phyloP scores from a whole-genome alignment of 2,888 invertebrate species.

The Hypsopygia costalis region DNA sequence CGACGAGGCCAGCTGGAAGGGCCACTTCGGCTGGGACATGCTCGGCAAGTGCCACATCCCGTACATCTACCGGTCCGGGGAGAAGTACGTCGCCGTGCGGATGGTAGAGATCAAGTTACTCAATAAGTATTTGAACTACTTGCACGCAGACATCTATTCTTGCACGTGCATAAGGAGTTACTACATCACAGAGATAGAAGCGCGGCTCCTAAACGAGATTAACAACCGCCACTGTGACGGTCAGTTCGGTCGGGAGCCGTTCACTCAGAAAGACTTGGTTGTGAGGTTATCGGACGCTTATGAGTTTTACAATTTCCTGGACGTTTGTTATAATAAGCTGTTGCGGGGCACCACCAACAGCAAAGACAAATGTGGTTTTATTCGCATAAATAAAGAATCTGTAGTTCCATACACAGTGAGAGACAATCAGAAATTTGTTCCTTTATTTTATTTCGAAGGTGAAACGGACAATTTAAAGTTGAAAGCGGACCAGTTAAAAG shows the following conservation, averaged over 20 bases:
- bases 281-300: slow-evolving; percentile 93
- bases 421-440: slow-evolving; percentile 92
- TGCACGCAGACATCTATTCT: slow-evolving; percentile 94
- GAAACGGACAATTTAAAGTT: slow-evolving; percentile 95
- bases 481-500: slow-evolving; percentile 92
- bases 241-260: slow-evolving; percentile 93
- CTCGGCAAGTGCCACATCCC: slow-evolving; percentile 93
- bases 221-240: slow-evolving; percentile 95
- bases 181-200: slow-evolving; percentile 95
- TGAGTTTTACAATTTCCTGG: slow-evolving; percentile 94
- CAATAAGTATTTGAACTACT: slow-evolving; percentile 92
- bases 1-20: slow-evolving; percentile 89
- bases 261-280: slow-evolving; percentile 93
- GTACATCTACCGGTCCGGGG: slow-evolving; percentile 90
- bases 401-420: slow-evolving; percentile 95
- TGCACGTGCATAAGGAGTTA: slow-evolving; percentile 96
- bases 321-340: slow-evolving; percentile 92
- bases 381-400: slow-evolving; percentile 94
- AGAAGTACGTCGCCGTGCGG: slow-evolving; percentile 95
- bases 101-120: slow-evolving; percentile 96
- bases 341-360: slow-evolving; percentile 85
- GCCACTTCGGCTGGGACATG: slow-evolving; percentile 95
- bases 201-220: slow-evolving; percentile 94
- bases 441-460: slow-evolving; percentile 92
- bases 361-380: slow-evolving; percentile 93